Evolutionary conservation across 2,888 invertebrate genomes (phyloP), one percentile per base, ranked within the genome.

Genomic region (Acanthosoma haemorrhoidale): DNA sequence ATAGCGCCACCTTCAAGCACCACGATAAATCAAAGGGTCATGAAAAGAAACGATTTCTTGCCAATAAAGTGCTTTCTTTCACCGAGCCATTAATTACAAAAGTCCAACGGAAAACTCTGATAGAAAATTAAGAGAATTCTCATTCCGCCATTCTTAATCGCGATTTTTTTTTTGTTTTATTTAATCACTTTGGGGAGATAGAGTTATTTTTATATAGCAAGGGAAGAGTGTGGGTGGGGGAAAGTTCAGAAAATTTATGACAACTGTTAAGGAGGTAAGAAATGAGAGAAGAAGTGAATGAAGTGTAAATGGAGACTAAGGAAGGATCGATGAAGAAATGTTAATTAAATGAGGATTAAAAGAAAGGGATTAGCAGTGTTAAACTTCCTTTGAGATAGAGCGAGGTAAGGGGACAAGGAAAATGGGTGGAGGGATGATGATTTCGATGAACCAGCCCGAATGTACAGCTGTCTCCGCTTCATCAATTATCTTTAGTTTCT

Each of bases 341-440:
- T 51, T 51, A 51, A 51, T 51, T 51, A 51, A 51, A 51, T 21
- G 29, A 51, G 29, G 51, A 51, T 51, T 51, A 51, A 51, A 51
- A 51, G 51, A 51, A 51, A 51, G 29, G 51, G 51, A 51, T 51
- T 51, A 51, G 51, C 51, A 51, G 25, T 51, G 51, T 51, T 51
- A 25, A 21, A 51, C n/a, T n/a, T n/a, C n/a, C n/a, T n/a, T n/a
- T n/a, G n/a, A n/a, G n/a, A n/a, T n/a, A n/a, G n/a, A n/a, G n/a
- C n/a, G n/a, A n/a, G n/a, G n/a, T n/a, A n/a, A n/a, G n/a, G n/a
- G n/a, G n/a, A n/a, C n/a, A n/a, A n/a, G n/a, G n/a, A n/a, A n/a
- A n/a, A n/a, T n/a, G n/a, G n/a, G n/a, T n/a, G n/a, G n/a, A n/a
- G n/a, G n/a, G n/a, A n/a, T n/a, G n/a, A n/a, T n/a, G n/a, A n/a